phyloP scores from a whole-genome alignment of 2,888 invertebrate genomes.

The Crossocerus cetratus region DNA sequence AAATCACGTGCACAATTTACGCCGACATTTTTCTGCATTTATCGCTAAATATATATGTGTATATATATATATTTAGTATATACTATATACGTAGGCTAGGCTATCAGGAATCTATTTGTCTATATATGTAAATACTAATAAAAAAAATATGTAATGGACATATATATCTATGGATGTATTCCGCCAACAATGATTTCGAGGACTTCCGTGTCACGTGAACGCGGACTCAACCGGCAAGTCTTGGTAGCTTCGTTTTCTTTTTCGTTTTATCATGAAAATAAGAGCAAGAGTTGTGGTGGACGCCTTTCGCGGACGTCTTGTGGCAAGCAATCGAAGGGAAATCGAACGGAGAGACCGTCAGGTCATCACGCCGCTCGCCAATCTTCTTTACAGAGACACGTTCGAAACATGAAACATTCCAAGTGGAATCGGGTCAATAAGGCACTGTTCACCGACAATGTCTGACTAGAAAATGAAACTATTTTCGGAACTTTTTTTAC shows the following conservation, averaged over 20 bases:
- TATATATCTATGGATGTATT: conserved; percentile 11
- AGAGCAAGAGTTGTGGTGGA: conserved; percentile 30
- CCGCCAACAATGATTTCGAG: conserved; percentile 19
- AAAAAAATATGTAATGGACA: conserved; percentile 17
- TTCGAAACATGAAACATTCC: conserved; percentile 52
- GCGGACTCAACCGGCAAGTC: conserved; percentile 42
- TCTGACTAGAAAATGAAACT: conserved; percentile 77
- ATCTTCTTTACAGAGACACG: conserved; percentile 24
- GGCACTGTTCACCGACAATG: conserved; percentile 77
- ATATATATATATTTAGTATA: conserved; percentile 4
- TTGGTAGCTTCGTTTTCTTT: conserved; percentile 36
- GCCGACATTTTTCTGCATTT: conserved; percentile 31
- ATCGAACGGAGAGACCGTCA: conserved; percentile 2
- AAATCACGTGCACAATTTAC: neutral
- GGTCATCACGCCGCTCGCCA: conserved; percentile 33
- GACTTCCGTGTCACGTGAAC: conserved; percentile 23
- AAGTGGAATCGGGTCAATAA: conserved; percentile 72
- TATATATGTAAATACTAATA: conserved; percentile 4
- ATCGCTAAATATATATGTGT: conserved; percentile 17
- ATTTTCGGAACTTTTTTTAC: conserved; percentile 68
- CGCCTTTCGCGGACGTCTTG: conserved; percentile 34
- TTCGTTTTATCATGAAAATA: conserved; percentile 14
- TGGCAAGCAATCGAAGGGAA: conserved; percentile 18
- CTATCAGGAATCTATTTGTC: neutral
- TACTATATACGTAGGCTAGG: conserved; percentile 13